phyloP scores from a whole-genome alignment of 2,113 vertebrate genomes.

The Sardina pilchardus region DNA sequence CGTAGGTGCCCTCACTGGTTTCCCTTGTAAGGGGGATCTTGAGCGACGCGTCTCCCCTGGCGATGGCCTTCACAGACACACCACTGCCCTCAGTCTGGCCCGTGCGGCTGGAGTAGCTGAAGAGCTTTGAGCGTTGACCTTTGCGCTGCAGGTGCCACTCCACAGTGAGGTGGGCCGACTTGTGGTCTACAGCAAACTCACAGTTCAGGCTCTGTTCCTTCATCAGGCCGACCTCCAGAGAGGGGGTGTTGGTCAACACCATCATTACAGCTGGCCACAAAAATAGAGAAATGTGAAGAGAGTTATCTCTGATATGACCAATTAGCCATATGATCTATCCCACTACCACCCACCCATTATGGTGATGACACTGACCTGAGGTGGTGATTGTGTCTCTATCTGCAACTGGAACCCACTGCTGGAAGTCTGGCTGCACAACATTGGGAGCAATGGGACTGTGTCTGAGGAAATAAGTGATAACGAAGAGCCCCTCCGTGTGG shows the following conservation, averaged over 20 bases:
- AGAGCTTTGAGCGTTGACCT: conserved; percentile 54
- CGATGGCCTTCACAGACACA: conserved; percentile 52
- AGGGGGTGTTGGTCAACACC: conserved; percentile 60
- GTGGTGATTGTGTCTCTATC: conserved; percentile 58
- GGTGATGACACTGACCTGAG: conserved; percentile 49
- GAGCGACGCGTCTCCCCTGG: conserved; percentile 65
- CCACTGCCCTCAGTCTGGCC: conserved; percentile 44
- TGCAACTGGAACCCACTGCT: conserved; percentile 45
- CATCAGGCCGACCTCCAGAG: conserved; percentile 52
- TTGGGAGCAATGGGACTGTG: conserved; percentile 46
- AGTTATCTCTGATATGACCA: not conserved
- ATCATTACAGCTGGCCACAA: conserved; percentile 64
- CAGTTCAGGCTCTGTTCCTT: conserved; percentile 65
- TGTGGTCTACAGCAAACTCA: conserved; percentile 68
- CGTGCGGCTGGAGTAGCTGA: conserved; percentile 53
- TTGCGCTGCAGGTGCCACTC: conserved; percentile 60
- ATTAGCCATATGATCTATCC: not conserved
- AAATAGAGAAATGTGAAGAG: not conserved
- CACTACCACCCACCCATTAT: not conserved
- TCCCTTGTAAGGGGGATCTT: conserved; percentile 49
- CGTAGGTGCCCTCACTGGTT: conserved; percentile 62
- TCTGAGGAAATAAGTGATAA: conserved; percentile 62
- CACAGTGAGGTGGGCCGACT: conserved; percentile 39
- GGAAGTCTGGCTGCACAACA: conserved; percentile 37
- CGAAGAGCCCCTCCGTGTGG: conserved; percentile 58